Evolutionary conservation across 2,113 vertebrate species (phyloP), one percentile per base, ranked within the genome.

Genomic region (Rhagologus leucostigma): DNA sequence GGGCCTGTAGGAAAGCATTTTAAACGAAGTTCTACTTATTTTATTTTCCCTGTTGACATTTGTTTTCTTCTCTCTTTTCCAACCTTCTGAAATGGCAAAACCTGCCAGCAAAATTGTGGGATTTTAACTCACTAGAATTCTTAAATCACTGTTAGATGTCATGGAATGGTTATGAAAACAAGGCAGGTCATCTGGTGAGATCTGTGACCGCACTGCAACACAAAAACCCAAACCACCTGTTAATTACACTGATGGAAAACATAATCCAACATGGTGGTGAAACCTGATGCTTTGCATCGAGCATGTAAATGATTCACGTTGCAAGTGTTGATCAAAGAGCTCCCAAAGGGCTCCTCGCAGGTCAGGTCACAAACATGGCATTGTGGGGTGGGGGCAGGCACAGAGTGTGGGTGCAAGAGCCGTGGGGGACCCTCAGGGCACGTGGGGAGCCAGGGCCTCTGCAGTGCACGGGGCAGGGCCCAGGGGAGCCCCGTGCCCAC

Each of bases 351-450:
- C 56, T 70, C 32, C n/a, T 11, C 0, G 3, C n/a, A 7, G 79
- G 49, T 33, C n/a, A 41, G 32, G 16, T 6, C 20, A 35, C 39
- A 22, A 1, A 5, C 4, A 3, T 4, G 0, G 10, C 39, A 2
- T 3, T 3, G 33, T 1, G 1, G 24, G 49, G 6, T 0, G 0
- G 22, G 2, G 5, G 17, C 20, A 5, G 17, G 11, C 0, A 0
- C 41, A 7, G 39, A 1, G 18, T 4, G 5, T 0, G 35, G 46
- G 39, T 9, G 16, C 11, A 10, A 46, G 44, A 42, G 57, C 13
- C 14, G 7, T 0, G 39, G 18, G 7, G 56, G 20, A 16, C 14
- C 8, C 52, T 5, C 44, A 2, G 3, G 8, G 55, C 27, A 13
- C 0, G 0, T 1, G 29, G 33, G 46, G 52, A 63, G 19, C 46